Conservation (phyloP, 1,140 invertebrate species). For the Bombus pascuorum region DNA sequence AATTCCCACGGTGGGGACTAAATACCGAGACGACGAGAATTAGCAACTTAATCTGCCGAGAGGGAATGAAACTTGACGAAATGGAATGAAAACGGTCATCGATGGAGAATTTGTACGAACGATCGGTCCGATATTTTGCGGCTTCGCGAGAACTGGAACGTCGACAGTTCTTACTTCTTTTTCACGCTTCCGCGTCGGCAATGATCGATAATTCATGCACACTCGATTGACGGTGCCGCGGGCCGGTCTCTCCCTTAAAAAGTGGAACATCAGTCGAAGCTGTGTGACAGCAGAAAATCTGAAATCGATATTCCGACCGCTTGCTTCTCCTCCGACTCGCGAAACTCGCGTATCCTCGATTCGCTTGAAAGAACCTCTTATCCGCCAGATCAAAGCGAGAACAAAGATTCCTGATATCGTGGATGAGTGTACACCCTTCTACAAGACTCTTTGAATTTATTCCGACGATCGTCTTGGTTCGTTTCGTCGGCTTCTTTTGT, state of each 20-base stretch:
- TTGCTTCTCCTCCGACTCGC: neutral
- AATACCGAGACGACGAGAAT: neutral
- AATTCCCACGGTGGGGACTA: neutral
- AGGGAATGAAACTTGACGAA: neutral
- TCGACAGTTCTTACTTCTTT: neutral
- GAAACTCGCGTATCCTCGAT: conserved; percentile 30
- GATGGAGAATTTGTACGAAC: neutral
- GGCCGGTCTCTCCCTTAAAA: conserved; percentile 36
- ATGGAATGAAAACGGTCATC: neutral
- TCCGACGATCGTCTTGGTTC: neutral
- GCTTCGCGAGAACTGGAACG: conserved; percentile 6
- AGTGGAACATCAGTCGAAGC: conserved; percentile 50
- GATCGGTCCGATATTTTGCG: conserved; percentile 23
- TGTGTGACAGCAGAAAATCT: conserved; percentile 58
- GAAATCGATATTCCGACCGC: conserved; percentile 61
- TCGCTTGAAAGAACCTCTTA: neutral
- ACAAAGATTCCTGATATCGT: conserved; percentile 41
- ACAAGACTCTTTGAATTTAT: neutral
- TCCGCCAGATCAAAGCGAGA: conserved; percentile 42
- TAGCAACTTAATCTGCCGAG: neutral
- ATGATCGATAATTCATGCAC: conserved; percentile 58
- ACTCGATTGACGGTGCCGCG: conserved; percentile 46
- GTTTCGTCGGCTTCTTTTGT: neutral
- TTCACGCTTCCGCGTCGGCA: conserved; percentile 16
- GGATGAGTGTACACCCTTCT: neutral